Evolutionary conservation across 53 echinoderm and acorn worm species (phyloP).

Genomic region (Echinometra lucunter): DNA sequence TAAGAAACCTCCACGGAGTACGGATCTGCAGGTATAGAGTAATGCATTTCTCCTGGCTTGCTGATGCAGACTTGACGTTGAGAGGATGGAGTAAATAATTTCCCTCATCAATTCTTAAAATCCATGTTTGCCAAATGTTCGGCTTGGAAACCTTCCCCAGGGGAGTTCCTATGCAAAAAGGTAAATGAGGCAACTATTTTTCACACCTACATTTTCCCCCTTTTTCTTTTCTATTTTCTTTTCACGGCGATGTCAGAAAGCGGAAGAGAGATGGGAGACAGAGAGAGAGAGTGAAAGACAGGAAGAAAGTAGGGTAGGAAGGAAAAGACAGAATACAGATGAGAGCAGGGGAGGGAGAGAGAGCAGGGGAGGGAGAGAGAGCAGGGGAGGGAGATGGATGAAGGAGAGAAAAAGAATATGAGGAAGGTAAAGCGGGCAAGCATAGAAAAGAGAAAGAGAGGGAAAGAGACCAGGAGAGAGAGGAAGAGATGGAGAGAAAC

Average conservation of each 20-base stretch:
- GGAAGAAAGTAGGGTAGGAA: not conserved
- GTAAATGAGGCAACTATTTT: not conserved
- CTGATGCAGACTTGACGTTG: not conserved
- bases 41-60: not conserved
- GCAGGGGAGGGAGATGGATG: too few relatives aligned
- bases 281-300: too few relatives aligned
- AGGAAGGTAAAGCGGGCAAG: too few relatives aligned
- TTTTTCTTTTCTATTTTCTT: not conserved
- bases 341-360: not conserved
- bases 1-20: not conserved
- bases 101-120: constrained; percentile 26
- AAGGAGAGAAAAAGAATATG: too few relatives aligned
- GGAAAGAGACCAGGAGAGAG: not conserved
- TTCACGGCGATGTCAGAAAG: not conserved
- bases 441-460: not conserved
- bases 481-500: not conserved
- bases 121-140: not conserved
- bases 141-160: not conserved
- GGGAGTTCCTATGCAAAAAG: not conserved
- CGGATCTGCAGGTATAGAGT: not conserved
- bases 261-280: not conserved
- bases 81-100: constrained; percentile 18
- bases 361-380: not conserved
- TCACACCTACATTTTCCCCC: not conserved
- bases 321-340: not conserved